Evolutionary conservation across 2,888 invertebrate species (phyloP).

Genomic region (Parnassius orleans): DNA sequence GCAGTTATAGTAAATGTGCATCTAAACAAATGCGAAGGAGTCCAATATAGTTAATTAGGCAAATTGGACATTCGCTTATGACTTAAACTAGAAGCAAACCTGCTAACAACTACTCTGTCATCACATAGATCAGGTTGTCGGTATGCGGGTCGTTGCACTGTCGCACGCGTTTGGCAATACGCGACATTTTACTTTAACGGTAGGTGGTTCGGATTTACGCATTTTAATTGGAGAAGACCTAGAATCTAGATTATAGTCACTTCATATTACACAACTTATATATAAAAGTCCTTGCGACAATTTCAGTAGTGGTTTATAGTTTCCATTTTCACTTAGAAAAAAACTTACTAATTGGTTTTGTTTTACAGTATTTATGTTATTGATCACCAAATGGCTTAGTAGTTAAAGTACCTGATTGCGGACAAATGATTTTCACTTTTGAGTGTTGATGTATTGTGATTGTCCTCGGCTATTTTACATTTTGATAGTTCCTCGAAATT

Average conservation of each 20-base stretch:
- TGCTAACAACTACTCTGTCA: conserved; percentile 68
- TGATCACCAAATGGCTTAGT: too few species aligned
- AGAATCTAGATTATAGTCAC: conserved; percentile 49
- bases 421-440: too few species aligned
- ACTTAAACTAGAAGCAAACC: conserved; percentile 32
- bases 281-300: conserved; percentile 30
- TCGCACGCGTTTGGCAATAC: conserved; percentile 65
- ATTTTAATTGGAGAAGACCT: conserved; percentile 68
- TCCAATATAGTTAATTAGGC: not conserved
- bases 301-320: conserved; percentile 27
- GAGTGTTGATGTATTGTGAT: too few species aligned
- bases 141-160: conserved; percentile 69
- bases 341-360: not conserved
- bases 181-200: conserved; percentile 57
- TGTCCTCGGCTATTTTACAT: too few species aligned
- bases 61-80: conserved; percentile 24
- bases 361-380: not conserved
- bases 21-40: not conserved
- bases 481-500: too few species aligned
- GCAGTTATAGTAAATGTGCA: not conserved
- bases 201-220: conserved; percentile 46
- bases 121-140: conserved; percentile 71
- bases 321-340: not conserved
- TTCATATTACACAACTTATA: conserved; percentile 36
- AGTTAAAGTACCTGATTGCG: too few species aligned